Evolutionary conservation across 2,113 vertebrate genomes (phyloP).

Genomic region (Amia ocellicauda): DNA sequence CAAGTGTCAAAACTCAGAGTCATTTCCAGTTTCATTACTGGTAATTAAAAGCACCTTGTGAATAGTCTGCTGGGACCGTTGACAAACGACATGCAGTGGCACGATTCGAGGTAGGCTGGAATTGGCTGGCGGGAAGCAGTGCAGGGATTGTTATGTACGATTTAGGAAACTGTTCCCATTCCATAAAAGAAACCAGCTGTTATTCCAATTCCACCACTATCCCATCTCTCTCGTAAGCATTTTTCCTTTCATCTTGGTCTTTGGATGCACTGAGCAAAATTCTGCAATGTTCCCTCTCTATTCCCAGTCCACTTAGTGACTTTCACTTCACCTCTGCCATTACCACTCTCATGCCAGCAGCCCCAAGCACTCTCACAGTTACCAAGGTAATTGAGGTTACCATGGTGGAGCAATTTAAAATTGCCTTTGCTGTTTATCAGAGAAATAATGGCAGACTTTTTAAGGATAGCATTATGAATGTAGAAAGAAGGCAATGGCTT

Average conservation of each 20-base stretch:
- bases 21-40: conserved; percentile 70
- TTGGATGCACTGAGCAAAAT: too few relatives aligned
- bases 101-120: conserved; percentile 47
- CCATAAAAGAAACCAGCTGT: conserved; percentile 68
- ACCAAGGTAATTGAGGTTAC: too few relatives aligned
- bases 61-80: conserved; percentile 35
- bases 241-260: conserved; percentile 16
- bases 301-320: too few relatives aligned
- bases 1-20: conserved; percentile 60
- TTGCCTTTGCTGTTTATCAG: too few relatives aligned
- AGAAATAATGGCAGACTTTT: too few relatives aligned
- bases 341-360: too few relatives aligned
- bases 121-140: conserved; percentile 45
- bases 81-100: conserved; percentile 42
- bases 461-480: too few relatives aligned
- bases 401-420: too few relatives aligned
- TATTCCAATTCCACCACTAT: conserved; percentile 55
- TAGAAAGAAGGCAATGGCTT: too few relatives aligned
- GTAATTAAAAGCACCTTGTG: conserved; percentile 69
- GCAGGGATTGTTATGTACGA: conserved; percentile 63
- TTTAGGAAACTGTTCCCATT: conserved; percentile 60
- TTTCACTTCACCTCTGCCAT: too few relatives aligned
- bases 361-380: too few relatives aligned
- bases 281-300: too few relatives aligned
- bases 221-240: conserved; percentile 26